phyloP scores from a whole-genome alignment of 2,113 vertebrate species.

The Salvelinus fontinalis region DNA sequence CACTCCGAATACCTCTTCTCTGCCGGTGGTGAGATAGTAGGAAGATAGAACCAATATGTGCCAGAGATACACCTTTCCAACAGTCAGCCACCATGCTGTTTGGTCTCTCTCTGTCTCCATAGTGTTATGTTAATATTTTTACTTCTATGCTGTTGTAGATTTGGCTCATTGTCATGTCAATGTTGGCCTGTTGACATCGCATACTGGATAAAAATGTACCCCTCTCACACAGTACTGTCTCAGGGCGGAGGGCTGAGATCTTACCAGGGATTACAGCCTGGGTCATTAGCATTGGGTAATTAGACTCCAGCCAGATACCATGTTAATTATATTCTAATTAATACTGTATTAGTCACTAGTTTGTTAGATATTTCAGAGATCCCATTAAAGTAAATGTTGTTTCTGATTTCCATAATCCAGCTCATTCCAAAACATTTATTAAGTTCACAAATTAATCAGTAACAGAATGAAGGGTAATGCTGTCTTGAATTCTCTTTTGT shows the following conservation, averaged over 20 bases:
- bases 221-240: conserved; percentile 2
- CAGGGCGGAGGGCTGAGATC: not conserved
- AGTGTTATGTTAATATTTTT: conserved; percentile 65
- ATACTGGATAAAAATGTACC: conserved; percentile 44
- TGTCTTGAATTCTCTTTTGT: not conserved
- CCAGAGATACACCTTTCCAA: not conserved
- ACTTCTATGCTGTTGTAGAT: conserved; percentile 55
- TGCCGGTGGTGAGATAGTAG: too few relatives aligned
- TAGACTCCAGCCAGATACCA: not conserved
- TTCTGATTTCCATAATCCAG: too few relatives aligned
- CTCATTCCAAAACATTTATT: too few relatives aligned
- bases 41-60: not conserved
- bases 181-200: conserved; percentile 57
- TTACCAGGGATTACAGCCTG: conserved; percentile 37
- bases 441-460: not conserved
- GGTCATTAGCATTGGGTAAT: conserved; percentile 67
- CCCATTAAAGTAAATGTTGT: too few relatives aligned
- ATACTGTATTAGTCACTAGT: not conserved
- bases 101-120: not conserved
- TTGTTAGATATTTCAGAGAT: conserved; percentile 14
- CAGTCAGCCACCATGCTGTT: conserved; percentile 1
- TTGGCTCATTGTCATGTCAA: conserved; percentile 52
- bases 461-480: not conserved
- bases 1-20: too few relatives aligned
- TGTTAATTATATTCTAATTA: conserved; percentile 18